Base-by-base conservation (phyloP, 2,888 invertebrate genomes). In the Phaonia tiefii region DNA sequence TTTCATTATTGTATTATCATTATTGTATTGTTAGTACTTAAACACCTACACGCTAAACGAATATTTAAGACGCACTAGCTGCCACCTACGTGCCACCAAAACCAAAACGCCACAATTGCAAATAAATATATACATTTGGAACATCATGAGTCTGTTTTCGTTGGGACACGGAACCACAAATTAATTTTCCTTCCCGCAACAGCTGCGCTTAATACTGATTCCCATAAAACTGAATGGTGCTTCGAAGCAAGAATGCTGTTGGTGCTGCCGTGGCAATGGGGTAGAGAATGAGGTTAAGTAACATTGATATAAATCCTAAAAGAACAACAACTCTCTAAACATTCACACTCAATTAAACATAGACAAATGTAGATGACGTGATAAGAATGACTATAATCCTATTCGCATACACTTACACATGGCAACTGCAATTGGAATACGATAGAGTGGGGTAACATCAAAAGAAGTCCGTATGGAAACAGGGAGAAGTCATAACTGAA, bases 1-100 rank as follows among this genome's bases (percentile, higher is more conserved):
- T 17, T 39, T 31, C 60, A 69, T 60, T 75, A 60, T 67, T 75
- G 69, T 75, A 4, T 46, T 46, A 1, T 17, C 5, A 17, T n/a
- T n/a, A n/a, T n/a, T n/a, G n/a, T n/a, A n/a, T n/a, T n/a, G n/a
- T n/a, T n/a, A n/a, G n/a, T n/a, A n/a, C n/a, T n/a, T n/a, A n/a
- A n/a, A n/a, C n/a, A 31, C 31, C 8, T 31, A 31, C 31, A 31
- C 31, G 31, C 8, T 31, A 31, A 8, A 31, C 31, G 31, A 31
- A 31, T 31, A 31, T 31, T n/a, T n/a, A 49, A 49, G 22, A n/a
- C 31, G n/a, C 31, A 20, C 20, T 10, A 2, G 7, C 26, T 1
- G 26, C 56, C 22, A 56, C 56, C 56, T n/a, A 25, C 13, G 26
- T 13, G n/a, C n/a, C 11, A 31, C 31, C 31, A 31, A 31, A 3